phyloP scores from a whole-genome alignment of 2,797 vertebrate genomes.

The Karalla daura region DNA sequence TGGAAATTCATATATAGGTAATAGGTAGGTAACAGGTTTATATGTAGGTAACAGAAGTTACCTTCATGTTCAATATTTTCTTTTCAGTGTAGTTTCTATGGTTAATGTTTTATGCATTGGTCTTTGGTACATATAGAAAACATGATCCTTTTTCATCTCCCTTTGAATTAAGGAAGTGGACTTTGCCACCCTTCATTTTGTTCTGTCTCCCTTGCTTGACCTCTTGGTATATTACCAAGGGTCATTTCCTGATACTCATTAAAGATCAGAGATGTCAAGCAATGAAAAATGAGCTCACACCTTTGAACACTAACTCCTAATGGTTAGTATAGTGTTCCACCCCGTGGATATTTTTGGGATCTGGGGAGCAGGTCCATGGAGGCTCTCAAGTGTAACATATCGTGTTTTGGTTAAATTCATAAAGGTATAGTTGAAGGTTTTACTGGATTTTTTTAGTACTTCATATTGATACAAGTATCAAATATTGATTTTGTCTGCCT shows the following conservation, averaged over 20 bases:
- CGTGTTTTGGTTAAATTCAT: background rate
- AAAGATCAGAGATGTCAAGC: slow-evolving; percentile 5
- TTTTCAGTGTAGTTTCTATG: slow-evolving; percentile 48
- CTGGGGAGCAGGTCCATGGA: background rate
- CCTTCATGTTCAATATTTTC: too few relatives aligned
- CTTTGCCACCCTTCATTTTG: background rate
- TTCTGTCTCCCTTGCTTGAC: background rate
- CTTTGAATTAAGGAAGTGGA: too few relatives aligned
- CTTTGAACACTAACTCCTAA: background rate
- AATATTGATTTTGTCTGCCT: too few relatives aligned
- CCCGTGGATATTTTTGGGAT: background rate
- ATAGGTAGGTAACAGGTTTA: too few relatives aligned
- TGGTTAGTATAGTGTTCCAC: background rate
- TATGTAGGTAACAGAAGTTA: slow-evolving; percentile 12
- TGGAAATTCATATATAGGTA: background rate
- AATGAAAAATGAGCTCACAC: background rate
- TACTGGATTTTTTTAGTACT: too few relatives aligned
- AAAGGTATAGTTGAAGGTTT: background rate
- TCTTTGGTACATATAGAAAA: slow-evolving; percentile 46
- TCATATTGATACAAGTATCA: too few relatives aligned
- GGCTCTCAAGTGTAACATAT: background rate
- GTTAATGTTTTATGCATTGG: slow-evolving; percentile 19
- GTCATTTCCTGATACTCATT: slow-evolving; percentile 20
- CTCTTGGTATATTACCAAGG: background rate
- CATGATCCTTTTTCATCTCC: too few relatives aligned